phyloP scores from a whole-genome alignment of 2,113 vertebrate species.

The Eidolon helvum region DNA sequence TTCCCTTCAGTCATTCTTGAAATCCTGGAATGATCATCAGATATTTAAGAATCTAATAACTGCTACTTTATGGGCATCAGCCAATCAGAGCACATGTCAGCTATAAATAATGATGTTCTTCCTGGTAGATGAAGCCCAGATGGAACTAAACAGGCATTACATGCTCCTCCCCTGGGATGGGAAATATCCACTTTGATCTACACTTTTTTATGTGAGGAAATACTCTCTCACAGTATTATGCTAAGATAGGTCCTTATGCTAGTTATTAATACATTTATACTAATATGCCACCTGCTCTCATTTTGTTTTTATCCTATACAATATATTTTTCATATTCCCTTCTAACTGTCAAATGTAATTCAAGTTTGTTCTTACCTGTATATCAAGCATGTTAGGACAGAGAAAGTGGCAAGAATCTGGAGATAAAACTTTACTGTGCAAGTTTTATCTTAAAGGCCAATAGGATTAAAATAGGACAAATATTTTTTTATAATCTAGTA shows the following conservation, averaged over 20 bases:
- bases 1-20: not conserved
- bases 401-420: not conserved
- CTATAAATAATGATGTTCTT: not conserved
- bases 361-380: not conserved
- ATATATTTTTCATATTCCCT: not conserved
- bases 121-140: not conserved
- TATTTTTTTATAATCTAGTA: not conserved
- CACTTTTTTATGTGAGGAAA: not conserved
- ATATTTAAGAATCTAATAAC: not conserved
- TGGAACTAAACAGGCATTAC: not conserved
- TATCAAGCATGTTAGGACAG: not conserved
- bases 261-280: not conserved
- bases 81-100: not conserved
- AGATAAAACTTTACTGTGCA: not conserved
- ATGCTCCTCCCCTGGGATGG: not conserved
- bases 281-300: not conserved
- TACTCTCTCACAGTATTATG: not conserved
- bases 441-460: not conserved
- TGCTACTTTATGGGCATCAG: not conserved
- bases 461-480: not conserved
- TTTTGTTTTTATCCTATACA: not conserved
- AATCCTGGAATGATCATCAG: not conserved
- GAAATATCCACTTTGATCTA: not conserved
- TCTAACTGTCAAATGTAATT: not conserved
- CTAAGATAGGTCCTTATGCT: not conserved